Conservation (phyloP, 2,888 invertebrate species). For the Platycheirus albimanus region DNA sequence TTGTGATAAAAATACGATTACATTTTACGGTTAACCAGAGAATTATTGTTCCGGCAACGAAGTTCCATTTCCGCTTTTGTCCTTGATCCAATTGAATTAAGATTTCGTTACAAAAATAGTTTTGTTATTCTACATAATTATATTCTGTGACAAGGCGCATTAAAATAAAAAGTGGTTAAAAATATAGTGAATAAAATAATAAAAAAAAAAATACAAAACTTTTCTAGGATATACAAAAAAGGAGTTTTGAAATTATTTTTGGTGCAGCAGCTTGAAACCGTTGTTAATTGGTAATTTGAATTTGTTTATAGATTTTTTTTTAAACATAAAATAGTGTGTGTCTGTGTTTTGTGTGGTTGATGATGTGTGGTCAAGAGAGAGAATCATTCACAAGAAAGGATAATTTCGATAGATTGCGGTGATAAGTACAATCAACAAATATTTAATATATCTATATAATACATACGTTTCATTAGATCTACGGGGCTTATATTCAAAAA, state of each 20-base stretch:
- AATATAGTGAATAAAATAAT: neutral
- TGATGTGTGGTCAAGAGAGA: neutral
- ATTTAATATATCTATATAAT: too few relatives aligned
- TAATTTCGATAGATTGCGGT: slow-evolving; percentile 2
- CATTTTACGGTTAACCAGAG: slow-evolving; percentile 39
- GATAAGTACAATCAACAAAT: slow-evolving; percentile 5
- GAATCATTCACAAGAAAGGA: slow-evolving; percentile 7
- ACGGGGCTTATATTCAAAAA: too few relatives aligned
- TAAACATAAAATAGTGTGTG: slow-evolving; percentile 1
- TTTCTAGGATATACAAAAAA: too few relatives aligned
- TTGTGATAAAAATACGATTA: slow-evolving; percentile 68
- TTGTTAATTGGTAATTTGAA: slow-evolving; percentile 25
- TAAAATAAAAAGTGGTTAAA: neutral
- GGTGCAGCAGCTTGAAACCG: slow-evolving; percentile 5
- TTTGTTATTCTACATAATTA: too few relatives aligned
- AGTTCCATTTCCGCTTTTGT: slow-evolving; percentile 60
- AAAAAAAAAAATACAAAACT: too few relatives aligned
- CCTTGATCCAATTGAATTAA: slow-evolving; percentile 57
- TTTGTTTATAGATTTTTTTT: neutral
- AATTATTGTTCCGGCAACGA: slow-evolving; percentile 51
- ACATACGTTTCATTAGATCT: too few relatives aligned
- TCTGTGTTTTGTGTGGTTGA: slow-evolving; percentile 5
- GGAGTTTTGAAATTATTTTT: neutral
- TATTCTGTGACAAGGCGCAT: neutral
- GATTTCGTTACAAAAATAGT: slow-evolving; percentile 25